A percentile compares a stretch with the other conserved stretches of the same genome.
These are phyloP conservation scores for Monarcha castaneiventris DNA, from an alignment of 2,113 vertebrate species.

Conservation along the genomic window DNA sequence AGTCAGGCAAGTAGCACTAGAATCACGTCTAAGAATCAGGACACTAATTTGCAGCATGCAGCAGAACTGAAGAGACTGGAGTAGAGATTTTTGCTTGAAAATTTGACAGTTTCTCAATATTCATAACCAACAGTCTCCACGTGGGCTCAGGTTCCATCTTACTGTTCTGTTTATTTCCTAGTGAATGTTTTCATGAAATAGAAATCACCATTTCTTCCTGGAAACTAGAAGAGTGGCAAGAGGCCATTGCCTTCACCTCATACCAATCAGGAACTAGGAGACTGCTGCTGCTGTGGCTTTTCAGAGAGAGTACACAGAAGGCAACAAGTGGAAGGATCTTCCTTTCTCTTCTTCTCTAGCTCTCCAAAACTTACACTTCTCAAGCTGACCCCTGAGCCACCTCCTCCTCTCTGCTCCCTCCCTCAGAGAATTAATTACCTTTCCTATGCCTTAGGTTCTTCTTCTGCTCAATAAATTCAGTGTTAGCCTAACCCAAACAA, in stretches of 20 bases:
- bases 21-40: not conserved
- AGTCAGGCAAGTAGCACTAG: not conserved
- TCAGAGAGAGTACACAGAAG: not conserved
- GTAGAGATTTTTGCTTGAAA: not conserved
- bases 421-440: not conserved
- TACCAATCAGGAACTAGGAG: not conserved
- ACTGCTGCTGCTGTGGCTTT: rapidly evolving
- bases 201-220: not conserved
- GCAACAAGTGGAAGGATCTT: not conserved
- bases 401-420: not conserved
- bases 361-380: not conserved
- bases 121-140: not conserved
- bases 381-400: not conserved
- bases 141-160: not conserved
- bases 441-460: not conserved
- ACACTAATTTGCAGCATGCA: not conserved
- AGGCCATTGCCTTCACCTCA: not conserved
- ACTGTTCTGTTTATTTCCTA: not conserved
- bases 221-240: not conserved
- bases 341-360: not conserved
- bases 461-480: not conserved
- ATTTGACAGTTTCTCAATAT: not conserved
- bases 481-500: not conserved
- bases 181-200: not conserved
- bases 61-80: not conserved